Percentiles rank a stretch among this genome's conserved stretches.
Evolutionary conservation across 2,113 vertebrate species (phyloP).

Genomic region (Puffinus mauretanicus): DNA sequence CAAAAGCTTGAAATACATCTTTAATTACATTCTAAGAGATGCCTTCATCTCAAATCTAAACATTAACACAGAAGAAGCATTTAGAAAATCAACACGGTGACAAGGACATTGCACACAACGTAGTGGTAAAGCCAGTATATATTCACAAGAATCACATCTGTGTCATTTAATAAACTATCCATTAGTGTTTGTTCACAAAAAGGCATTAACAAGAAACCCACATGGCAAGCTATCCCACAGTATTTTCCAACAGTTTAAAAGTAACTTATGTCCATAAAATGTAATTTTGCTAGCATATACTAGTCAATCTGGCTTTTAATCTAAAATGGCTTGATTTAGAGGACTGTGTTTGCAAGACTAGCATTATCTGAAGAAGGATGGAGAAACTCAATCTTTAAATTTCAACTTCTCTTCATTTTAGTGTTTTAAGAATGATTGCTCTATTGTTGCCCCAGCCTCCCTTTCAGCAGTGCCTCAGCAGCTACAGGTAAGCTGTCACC

Average conservation of each 20-base stretch:
- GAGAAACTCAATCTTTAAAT: background rate
- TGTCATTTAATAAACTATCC: background rate
- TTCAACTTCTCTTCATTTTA: background rate
- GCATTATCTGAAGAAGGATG: background rate
- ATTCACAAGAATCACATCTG: background rate
- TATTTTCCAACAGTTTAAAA: background rate
- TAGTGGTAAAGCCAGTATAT: background rate
- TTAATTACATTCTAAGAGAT: background rate
- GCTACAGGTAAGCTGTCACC: background rate
- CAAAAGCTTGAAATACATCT: background rate
- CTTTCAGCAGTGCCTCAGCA: background rate
- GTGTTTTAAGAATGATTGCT: background rate
- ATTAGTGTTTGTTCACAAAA: background rate
- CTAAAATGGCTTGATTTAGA: background rate
- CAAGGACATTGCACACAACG: background rate
- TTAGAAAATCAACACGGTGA: background rate
- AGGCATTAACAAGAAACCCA: background rate
- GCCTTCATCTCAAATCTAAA: background rate
- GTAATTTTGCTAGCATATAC: background rate
- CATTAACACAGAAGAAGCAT: background rate
- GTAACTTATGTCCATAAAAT: background rate
- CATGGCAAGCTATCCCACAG: background rate
- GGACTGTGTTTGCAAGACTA: background rate
- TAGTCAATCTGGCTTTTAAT: background rate
- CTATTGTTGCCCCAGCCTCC: background rate